phyloP scores from a whole-genome alignment of 2,797 vertebrate species.

The Potorous gilbertii region DNA sequence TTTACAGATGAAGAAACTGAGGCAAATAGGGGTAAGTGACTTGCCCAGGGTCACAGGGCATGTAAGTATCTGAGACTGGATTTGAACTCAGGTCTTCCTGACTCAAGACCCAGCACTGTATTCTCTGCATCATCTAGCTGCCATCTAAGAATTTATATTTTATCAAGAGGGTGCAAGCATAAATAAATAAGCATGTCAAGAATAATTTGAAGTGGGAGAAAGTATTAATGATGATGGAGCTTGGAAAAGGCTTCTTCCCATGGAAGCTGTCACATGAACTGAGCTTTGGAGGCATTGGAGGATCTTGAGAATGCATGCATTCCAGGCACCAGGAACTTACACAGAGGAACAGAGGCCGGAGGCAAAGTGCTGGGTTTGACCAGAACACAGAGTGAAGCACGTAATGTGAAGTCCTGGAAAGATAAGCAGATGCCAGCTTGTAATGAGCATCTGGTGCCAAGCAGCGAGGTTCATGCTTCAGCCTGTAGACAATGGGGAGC shows the following conservation, averaged over 20 bases:
- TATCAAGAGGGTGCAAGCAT: neutral
- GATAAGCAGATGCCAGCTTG: neutral
- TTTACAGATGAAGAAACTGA: neutral
- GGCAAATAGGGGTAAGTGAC: neutral
- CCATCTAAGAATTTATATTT: neutral
- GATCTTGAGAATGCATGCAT: neutral
- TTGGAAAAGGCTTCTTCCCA: neutral
- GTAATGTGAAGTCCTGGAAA: neutral
- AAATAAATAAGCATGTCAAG: neutral
- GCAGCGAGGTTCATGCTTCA: neutral
- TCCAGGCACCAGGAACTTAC: neutral
- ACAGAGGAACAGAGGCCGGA: neutral
- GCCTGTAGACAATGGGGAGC: neutral
- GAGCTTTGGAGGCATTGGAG: neutral
- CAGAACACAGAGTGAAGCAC: neutral
- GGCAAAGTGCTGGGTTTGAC: neutral
- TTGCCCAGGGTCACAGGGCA: neutral
- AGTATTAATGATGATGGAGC: no score
- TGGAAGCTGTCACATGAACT: neutral
- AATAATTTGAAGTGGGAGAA: neutral
- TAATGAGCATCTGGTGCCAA: neutral
- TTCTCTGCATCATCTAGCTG: neutral
- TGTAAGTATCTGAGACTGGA: neutral
- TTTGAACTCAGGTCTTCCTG: neutral
- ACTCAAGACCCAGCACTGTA: neutral